Conservation (phyloP, 1,140 invertebrate species). For the Macrocentrus cingulum region DNA sequence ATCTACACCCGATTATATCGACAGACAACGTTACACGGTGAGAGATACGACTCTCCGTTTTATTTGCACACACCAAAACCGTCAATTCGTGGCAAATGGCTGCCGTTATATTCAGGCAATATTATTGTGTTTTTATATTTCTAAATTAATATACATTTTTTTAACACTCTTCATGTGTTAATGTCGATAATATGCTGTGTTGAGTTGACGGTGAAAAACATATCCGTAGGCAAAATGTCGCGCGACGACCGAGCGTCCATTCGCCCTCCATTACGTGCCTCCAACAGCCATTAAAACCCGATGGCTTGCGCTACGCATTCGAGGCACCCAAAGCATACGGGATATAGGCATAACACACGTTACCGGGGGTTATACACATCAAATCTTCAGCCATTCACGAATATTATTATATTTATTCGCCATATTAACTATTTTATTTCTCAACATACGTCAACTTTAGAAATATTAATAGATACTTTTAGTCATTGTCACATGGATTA, state of each 20-base stretch:
- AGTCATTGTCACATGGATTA: conserved; percentile 30
- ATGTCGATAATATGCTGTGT: neutral
- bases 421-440: too few relatives aligned
- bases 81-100: conserved; percentile 13
- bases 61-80: neutral
- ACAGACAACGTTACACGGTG: neutral
- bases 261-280: conserved; percentile 27
- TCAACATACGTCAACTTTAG: neutral
- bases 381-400: neutral
- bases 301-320: conserved; percentile 37
- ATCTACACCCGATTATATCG: neutral
- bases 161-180: neutral
- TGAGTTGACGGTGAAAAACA: neutral
- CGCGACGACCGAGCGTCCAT: conserved; percentile 19
- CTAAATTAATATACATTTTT: neutral
- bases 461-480: conserved; percentile 31
- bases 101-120: conserved; percentile 7
- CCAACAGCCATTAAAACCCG: conserved; percentile 18
- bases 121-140: neutral
- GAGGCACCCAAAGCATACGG: conserved; percentile 7
- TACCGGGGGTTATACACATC: neutral
- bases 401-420: neutral
- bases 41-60: conserved; percentile 6
- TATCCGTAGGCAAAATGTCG: conserved; percentile 16
- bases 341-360: neutral